Evolutionary conservation across 2,888 invertebrate genomes (phyloP).

Genomic region (Aphelenchoides bicaudatus): DNA sequence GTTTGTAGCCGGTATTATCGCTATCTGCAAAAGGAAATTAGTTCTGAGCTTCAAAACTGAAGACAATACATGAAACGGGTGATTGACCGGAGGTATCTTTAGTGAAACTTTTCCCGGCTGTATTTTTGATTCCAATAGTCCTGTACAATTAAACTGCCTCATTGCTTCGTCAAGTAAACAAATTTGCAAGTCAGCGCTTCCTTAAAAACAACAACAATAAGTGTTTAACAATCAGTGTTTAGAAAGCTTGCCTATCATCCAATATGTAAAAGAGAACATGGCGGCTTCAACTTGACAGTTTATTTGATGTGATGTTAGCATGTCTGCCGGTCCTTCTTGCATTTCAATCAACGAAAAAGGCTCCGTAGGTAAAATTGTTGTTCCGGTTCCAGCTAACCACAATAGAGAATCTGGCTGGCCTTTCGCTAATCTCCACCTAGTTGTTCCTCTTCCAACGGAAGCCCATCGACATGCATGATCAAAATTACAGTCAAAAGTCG

Average conservation of each 20-base stretch:
- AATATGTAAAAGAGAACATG: constrained; percentile 51
- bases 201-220: constrained; percentile 24
- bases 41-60: constrained; percentile 8
- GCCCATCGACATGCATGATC: constrained; percentile 49
- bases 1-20: constrained; percentile 44
- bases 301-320: constrained; percentile 33
- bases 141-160: constrained; percentile 55
- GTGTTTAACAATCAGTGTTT: background rate
- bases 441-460: constrained; percentile 29
- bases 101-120: constrained; percentile 58
- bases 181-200: constrained; percentile 53
- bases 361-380: constrained; percentile 54
- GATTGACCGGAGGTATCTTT: constrained; percentile 50
- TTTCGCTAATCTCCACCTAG: constrained; percentile 48
- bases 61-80: constrained; percentile 45
- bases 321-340: constrained; percentile 46
- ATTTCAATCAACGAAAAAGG: constrained; percentile 55
- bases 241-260: constrained; percentile 46
- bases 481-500: constrained; percentile 54
- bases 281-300: constrained; percentile 30
- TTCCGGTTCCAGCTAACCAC: constrained; percentile 59
- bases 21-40: constrained; percentile 37
- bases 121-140: constrained; percentile 47
- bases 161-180: constrained; percentile 45
- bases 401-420: constrained; percentile 57